Evolutionary conservation across 2,797 vertebrate species (phyloP).

Genomic region (Miichthys miiuy): DNA sequence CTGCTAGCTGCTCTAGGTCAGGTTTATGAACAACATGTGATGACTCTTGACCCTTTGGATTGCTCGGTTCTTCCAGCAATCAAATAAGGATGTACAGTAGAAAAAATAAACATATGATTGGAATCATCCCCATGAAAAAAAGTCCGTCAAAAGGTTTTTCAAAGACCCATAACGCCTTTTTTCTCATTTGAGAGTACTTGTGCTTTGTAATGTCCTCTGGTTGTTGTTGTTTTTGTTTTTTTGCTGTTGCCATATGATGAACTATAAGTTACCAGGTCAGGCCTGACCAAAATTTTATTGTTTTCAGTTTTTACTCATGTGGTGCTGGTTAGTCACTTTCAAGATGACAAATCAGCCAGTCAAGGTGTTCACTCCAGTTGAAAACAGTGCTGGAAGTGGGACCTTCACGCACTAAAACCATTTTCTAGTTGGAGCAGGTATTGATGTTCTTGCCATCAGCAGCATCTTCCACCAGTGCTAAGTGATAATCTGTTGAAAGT

Average conservation of each 20-base stretch:
- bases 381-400: background rate
- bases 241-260: conserved; percentile 15
- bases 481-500: conserved; percentile 95
- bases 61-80: conserved; percentile 71
- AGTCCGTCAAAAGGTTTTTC: conserved; percentile 56
- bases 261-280: conserved; percentile 28
- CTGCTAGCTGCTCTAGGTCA: conserved; percentile 67
- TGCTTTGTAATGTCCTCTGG: conserved; percentile 46
- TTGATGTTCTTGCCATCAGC: conserved; percentile 97
- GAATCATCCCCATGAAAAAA: conserved; percentile 65
- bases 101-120: conserved; percentile 66
- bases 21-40: conserved; percentile 51
- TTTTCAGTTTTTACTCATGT: conserved; percentile 41
- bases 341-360: conserved; percentile 38
- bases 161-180: conserved; percentile 34
- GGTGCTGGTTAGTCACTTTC: conserved; percentile 35
- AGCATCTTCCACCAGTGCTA: conserved; percentile 94
- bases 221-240: background rate
- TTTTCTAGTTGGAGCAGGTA: conserved; percentile 91
- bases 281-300: conserved; percentile 15
- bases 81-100: conserved; percentile 72
- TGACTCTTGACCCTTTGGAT: conserved; percentile 60
- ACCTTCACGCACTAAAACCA: background rate
- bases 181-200: conserved; percentile 44
- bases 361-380: conserved; percentile 9